Percentiles rank a stretch among this genome's conserved stretches.
These are phyloP conservation scores for Ochropleura plecta DNA, from an alignment of 2,888 invertebrate genomes.

Conservation along the genomic window DNA sequence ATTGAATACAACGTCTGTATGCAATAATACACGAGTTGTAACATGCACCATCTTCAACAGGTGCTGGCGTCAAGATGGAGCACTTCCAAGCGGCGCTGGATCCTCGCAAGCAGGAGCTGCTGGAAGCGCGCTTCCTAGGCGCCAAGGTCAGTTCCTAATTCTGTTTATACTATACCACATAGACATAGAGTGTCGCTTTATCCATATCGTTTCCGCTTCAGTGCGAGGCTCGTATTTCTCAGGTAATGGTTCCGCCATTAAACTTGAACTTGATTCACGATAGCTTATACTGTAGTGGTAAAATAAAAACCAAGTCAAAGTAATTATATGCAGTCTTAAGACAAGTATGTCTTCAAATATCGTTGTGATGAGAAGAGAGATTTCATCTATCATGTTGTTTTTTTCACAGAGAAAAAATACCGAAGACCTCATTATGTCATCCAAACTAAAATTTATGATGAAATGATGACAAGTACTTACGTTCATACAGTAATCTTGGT, in stretches of 20 bases:
- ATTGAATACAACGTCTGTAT: constrained; percentile 50
- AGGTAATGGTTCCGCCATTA: constrained; percentile 32
- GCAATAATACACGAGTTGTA: constrained; percentile 58
- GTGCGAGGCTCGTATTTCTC: constrained; percentile 35
- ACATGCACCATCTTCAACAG: constrained; percentile 85
- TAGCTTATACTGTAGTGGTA: constrained; percentile 4
- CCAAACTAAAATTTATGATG: constrained; percentile 6
- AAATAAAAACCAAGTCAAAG: constrained; percentile 15
- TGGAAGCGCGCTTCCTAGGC: constrained; percentile 99
- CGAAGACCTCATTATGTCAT: neutral
- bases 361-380: neutral
- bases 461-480: constrained; percentile 13
- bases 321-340: constrained; percentile 1
- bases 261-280: constrained; percentile 41
- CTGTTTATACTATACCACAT: constrained; percentile 29
- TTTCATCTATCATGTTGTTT: neutral
- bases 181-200: constrained; percentile 10
- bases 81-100: constrained; percentile 99
- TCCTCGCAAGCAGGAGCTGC: constrained; percentile 99
- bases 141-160: constrained; percentile 94
- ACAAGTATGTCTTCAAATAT: constrained; percentile 4
- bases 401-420: neutral
- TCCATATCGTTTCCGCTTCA: constrained; percentile 34
- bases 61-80: constrained; percentile 98
- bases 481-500: constrained; percentile 2